Evolutionary conservation across 2,888 invertebrate species (phyloP).

Genomic region (Caenorhabditis sinica): DNA sequence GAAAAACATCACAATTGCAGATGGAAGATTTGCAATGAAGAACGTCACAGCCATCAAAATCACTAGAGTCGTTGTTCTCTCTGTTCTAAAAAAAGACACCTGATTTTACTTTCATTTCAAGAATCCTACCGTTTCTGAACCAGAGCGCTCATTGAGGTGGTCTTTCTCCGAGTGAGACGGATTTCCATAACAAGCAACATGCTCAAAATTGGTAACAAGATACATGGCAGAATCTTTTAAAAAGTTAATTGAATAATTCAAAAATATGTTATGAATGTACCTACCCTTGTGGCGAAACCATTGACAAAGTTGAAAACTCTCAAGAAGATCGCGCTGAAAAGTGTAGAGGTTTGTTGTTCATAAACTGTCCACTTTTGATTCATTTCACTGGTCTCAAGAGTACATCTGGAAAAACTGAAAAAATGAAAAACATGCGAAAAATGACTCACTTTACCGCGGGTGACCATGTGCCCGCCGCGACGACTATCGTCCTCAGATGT

Average conservation of each 20-base stretch:
- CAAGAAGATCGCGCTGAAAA: background rate
- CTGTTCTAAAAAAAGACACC: conserved; percentile 1
- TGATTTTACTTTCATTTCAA: background rate
- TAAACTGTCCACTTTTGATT: background rate
- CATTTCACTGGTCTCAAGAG: background rate
- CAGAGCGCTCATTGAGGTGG: background rate
- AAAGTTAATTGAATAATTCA: background rate
- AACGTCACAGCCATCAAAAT: conserved; percentile 11
- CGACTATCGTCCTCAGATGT: background rate
- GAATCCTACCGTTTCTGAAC: background rate
- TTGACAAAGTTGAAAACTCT: background rate
- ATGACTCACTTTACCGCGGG: background rate
- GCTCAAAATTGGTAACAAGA: conserved; percentile 6
- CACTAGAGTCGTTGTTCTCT: conserved; percentile 16
- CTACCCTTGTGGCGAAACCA: background rate
- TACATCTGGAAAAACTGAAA: background rate
- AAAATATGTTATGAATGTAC: background rate
- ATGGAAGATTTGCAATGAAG: conserved; percentile 14
- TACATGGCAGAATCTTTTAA: conserved; percentile 13
- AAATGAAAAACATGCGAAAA: too few relatives aligned
- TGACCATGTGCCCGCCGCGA: background rate
- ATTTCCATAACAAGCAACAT: background rate
- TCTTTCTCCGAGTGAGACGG: background rate
- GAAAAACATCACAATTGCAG: conserved; percentile 1
- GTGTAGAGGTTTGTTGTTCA: background rate